Evolutionary conservation across 2,888 invertebrate genomes (phyloP).

Genomic region (Anoplius nigerrimus): DNA sequence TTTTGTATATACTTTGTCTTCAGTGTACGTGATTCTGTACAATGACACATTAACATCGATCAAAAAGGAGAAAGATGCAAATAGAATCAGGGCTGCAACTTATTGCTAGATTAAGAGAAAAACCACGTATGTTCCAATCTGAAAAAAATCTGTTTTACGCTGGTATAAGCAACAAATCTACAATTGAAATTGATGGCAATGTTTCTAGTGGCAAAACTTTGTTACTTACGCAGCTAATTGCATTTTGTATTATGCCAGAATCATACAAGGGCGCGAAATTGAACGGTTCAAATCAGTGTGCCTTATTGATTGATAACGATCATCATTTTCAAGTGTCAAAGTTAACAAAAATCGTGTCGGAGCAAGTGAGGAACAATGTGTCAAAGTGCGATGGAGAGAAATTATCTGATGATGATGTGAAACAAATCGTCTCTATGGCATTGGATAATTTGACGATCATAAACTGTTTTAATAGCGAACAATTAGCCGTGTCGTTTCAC

Average conservation of each 20-base stretch:
- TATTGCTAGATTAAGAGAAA: slow-evolving; percentile 76
- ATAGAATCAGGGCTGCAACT: slow-evolving; percentile 80
- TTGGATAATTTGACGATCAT: slow-evolving; percentile 71
- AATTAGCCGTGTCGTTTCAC: slow-evolving; percentile 68
- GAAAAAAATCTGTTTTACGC: slow-evolving; percentile 76
- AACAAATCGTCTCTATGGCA: slow-evolving; percentile 60
- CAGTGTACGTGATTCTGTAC: too few relatives aligned
- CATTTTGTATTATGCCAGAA: slow-evolving; percentile 74
- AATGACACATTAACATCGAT: too few relatives aligned
- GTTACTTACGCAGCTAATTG: slow-evolving; percentile 75
- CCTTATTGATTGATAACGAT: slow-evolving; percentile 76
- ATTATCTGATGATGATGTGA: slow-evolving; percentile 42
- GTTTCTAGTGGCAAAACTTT: slow-evolving; percentile 75
- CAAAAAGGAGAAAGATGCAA: slow-evolving; percentile 36
- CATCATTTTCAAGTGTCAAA: slow-evolving; percentile 75
- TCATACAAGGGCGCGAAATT: slow-evolving; percentile 58
- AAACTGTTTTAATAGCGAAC: slow-evolving; percentile 72
- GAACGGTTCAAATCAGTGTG: slow-evolving; percentile 74
- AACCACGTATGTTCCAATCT: slow-evolving; percentile 74
- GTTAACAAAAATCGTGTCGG: slow-evolving; percentile 70
- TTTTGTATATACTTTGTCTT: too few relatives aligned
- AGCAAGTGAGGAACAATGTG: slow-evolving; percentile 60
- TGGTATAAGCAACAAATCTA: slow-evolving; percentile 71
- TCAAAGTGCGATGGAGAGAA: slow-evolving; percentile 26
- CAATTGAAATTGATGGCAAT: slow-evolving; percentile 76